These are phyloP conservation scores for Neodon shergylaensis DNA, from an alignment of 2,113 vertebrate genomes.

Conservation along the genomic window DNA sequence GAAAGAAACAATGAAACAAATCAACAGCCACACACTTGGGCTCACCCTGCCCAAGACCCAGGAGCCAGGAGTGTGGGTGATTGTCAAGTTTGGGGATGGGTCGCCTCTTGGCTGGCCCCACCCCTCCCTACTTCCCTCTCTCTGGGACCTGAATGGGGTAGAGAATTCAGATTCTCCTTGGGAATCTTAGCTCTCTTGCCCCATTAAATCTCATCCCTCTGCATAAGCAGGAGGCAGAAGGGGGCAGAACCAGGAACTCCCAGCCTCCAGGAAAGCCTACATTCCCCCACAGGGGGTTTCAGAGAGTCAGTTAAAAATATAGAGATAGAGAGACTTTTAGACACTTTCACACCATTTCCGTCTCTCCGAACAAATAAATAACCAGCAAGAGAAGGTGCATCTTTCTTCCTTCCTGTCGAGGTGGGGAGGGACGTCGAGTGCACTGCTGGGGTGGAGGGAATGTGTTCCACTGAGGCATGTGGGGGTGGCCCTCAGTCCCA, in stretches of 20 bases:
- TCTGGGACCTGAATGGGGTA: slow-evolving; percentile 61
- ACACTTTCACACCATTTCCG: slow-evolving; percentile 81
- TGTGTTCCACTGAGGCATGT: background rate
- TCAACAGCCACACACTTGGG: slow-evolving; percentile 80
- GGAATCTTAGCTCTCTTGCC: slow-evolving; percentile 57
- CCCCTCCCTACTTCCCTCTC: slow-evolving; percentile 8
- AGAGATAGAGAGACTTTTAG: slow-evolving; percentile 82
- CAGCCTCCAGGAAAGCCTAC: slow-evolving; percentile 60
- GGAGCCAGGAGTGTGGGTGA: slow-evolving; percentile 83
- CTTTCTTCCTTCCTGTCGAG: slow-evolving; percentile 75
- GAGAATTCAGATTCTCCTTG: slow-evolving; percentile 75
- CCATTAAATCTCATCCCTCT: slow-evolving; percentile 59
- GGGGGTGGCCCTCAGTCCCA: slow-evolving; percentile 39
- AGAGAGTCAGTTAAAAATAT: slow-evolving; percentile 82
- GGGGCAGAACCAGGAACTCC: slow-evolving; percentile 38
- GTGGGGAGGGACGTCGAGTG: slow-evolving; percentile 39
- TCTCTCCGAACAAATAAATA: slow-evolving; percentile 83
- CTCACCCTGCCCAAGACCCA: slow-evolving; percentile 80
- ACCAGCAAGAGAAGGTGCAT: slow-evolving; percentile 80
- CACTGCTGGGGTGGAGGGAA: background rate
- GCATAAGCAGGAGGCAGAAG: background rate
- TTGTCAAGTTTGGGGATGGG: slow-evolving; percentile 81
- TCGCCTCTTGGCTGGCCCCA: slow-evolving; percentile 39
- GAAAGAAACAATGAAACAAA: slow-evolving; percentile 83
- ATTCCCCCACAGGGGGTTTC: slow-evolving; percentile 68